phyloP scores from a whole-genome alignment of 2,797 vertebrate species.

The Columba guinea region DNA sequence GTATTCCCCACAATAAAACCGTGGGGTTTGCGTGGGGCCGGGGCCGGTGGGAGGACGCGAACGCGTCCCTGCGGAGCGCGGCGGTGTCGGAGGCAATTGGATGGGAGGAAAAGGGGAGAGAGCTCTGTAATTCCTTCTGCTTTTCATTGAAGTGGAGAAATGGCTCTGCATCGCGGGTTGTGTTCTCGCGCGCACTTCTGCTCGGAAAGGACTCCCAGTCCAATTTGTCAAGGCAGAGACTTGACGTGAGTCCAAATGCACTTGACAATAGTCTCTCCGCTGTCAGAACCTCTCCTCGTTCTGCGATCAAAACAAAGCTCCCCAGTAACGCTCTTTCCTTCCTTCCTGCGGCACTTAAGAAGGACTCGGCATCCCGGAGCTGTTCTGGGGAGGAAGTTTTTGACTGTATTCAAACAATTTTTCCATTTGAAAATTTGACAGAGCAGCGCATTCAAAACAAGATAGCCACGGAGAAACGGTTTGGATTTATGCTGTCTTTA shows the following conservation, averaged over 20 bases:
- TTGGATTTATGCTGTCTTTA: slow-evolving; percentile 44
- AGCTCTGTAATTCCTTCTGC: slow-evolving; percentile 18
- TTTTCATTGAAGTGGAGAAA: neutral
- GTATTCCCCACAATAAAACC: neutral
- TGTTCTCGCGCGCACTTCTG: neutral
- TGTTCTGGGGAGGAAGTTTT: neutral
- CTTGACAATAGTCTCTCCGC: slow-evolving; percentile 44
- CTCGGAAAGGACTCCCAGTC: slow-evolving; percentile 15
- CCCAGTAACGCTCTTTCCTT: neutral
- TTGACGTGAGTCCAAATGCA: slow-evolving; percentile 16
- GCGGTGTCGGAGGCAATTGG: neutral
- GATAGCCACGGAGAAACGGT: neutral
- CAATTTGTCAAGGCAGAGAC: slow-evolving; percentile 39
- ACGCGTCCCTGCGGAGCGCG: neutral
- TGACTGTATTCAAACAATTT: neutral
- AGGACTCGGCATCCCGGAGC: neutral
- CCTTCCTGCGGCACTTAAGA: slow-evolving; percentile 21
- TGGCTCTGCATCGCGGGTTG: neutral
- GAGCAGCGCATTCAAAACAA: neutral
- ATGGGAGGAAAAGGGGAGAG: neutral
- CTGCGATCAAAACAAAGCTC: slow-evolving; percentile 51
- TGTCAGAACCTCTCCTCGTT: slow-evolving; percentile 41
- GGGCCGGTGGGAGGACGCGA: neutral
- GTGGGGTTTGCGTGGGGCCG: neutral
- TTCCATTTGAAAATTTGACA: slow-evolving; percentile 4